phyloP scores from a whole-genome alignment of 1,140 invertebrate species.

The Olivierus martensii region DNA sequence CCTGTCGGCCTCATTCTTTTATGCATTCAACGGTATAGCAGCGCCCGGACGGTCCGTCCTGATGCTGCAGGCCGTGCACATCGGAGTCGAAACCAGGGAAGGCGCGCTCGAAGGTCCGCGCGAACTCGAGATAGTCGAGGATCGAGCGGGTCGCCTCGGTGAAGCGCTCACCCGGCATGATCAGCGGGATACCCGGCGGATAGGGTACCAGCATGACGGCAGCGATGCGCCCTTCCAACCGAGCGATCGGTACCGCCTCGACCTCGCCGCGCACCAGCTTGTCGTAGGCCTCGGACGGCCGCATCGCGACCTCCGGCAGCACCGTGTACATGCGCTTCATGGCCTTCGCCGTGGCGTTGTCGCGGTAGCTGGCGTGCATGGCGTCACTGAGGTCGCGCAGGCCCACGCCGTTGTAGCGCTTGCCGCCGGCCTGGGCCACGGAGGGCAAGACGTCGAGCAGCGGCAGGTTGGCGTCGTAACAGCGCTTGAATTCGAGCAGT shows the following conservation, averaged over 20 bases:
- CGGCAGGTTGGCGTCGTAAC: neutral
- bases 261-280: neutral
- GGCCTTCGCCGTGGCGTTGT: neutral
- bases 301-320: neutral
- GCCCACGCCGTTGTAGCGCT: neutral
- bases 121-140: neutral
- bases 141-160: neutral
- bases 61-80: neutral
- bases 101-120: neutral
- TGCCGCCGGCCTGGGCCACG: neutral
- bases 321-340: neutral
- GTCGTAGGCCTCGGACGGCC: neutral
- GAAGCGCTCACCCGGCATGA: neutral
- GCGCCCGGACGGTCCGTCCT: neutral
- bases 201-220: neutral
- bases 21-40: neutral
- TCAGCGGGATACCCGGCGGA: neutral
- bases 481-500: neutral
- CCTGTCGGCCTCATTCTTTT: neutral
- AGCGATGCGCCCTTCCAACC: no score
- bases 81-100: neutral
- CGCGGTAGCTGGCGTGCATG: neutral
- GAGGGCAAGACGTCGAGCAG: neutral
- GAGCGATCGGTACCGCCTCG: no score
- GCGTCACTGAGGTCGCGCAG: neutral